Evolutionary conservation across 2,888 invertebrate species (phyloP), one percentile per base, ranked within the genome.

Genomic region (Calephelis perditalis): DNA sequence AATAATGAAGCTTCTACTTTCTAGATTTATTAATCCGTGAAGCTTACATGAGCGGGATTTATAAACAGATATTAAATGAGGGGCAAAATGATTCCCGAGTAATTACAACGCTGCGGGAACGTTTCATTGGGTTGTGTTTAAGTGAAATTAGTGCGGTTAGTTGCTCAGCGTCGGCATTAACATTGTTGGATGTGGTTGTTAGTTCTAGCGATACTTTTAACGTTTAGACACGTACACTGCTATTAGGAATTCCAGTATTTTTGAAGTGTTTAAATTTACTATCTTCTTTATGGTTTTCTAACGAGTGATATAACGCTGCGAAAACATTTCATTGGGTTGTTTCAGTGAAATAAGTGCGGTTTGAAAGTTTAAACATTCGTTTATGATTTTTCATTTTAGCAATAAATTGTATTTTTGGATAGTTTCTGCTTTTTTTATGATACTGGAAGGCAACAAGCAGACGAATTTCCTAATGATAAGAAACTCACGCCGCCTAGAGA

Each of bases 271-370:
- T 6, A 6, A 40, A 40, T 7, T 40, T 7, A 40, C 1, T 7
- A 40, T 40, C 7, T 40, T 8, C 40, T 40, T 7, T 40, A 2
- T 40, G 6, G 7, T 40, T 40, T 40, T 40, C 8, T 40, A 8
- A 8, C 6, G 40, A 40, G 8, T 6, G 8, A 40, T 40, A 40
- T 40, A 40, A 56, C 57, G 59, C 59, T 45, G 40, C 36, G 56
- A 61, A 55, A 61, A 59, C 57, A 59, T 63, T 63, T 59, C 63
- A 61, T 63, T 59, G 57, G 59, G 37, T 57, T 40, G 56, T 56
- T 59, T 57, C 57, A 63, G 59, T 63, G 58, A 61, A 63, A 63
- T 63, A 61, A 61, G 61, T 61, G 55, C 59, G 61, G 57, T 59
- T 26, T 4, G 26, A 3, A 1, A 26, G 26, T 26, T 26, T 26